phyloP scores from a whole-genome alignment of 1,140 invertebrate genomes.

The Papilio polytes region DNA sequence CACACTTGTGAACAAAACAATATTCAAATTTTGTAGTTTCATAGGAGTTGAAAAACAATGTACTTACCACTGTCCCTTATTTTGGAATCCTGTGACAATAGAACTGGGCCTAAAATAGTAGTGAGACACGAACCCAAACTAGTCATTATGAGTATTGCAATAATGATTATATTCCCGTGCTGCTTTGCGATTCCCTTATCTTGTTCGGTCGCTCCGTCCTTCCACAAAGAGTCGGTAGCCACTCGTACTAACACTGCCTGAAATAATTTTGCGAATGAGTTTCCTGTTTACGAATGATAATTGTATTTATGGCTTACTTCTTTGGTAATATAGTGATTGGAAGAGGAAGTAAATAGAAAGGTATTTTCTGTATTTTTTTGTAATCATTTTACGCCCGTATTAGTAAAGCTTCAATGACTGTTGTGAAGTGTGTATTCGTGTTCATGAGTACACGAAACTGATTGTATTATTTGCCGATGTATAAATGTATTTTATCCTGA shows the following conservation, averaged over 20 bases:
- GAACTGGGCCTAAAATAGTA: conserved; percentile 64
- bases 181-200: conserved; percentile 68
- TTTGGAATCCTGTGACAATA: conserved; percentile 66
- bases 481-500: conserved; percentile 28
- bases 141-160: conserved; percentile 71
- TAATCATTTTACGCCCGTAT: conserved; percentile 33
- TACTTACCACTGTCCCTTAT: conserved; percentile 45
- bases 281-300: conserved; percentile 38
- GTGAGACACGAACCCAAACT: conserved; percentile 71
- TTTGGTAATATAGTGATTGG: conserved; percentile 18
- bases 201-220: conserved; percentile 54
- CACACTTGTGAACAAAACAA: neutral
- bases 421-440: conserved; percentile 21
- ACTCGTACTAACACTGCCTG: conserved; percentile 77
- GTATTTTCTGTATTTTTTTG: conserved; percentile 37
- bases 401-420: conserved; percentile 14
- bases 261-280: conserved; percentile 49
- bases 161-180: conserved; percentile 78
- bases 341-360: conserved; percentile 32
- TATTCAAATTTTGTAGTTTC: conserved; percentile 1
- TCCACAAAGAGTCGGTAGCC: conserved; percentile 71
- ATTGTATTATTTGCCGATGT: conserved; percentile 26
- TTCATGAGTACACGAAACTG: conserved; percentile 12
- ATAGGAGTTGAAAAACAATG: neutral
- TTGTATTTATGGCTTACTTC: conserved; percentile 23